Evolutionary conservation across 2,797 vertebrate genomes (phyloP), one percentile per base, ranked within the genome.

Genomic region (Microtus obscurus): DNA sequence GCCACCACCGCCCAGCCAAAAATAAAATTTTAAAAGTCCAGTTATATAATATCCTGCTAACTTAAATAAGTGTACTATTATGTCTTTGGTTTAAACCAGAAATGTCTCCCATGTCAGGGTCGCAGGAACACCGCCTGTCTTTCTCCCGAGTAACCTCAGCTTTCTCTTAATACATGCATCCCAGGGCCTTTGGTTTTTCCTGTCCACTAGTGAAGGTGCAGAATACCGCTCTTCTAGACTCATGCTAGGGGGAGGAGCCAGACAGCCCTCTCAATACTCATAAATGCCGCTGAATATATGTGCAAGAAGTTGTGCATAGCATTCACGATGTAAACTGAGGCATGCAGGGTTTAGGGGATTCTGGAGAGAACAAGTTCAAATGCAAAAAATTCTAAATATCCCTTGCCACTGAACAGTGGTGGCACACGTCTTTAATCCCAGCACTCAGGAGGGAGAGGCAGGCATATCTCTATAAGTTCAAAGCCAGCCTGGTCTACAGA

Each of bases 1-100:
- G n/a, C n/a, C n/a, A n/a, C n/a, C n/a, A n/a, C n/a, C n/a, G n/a
- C n/a, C n/a, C n/a, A n/a, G n/a, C n/a, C 89, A 90, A 97, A 97
- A 63, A 6, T 56, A 6, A 17, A 56, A 56, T 2, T 56, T 56
- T 21, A 21, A 56, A 63, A 63, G 11, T 78, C 92, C 83, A 23
- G 65, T 92, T 97, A 93, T 96, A 91, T 93, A 98, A 97, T 93
- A 96, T 93, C 97, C 90, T 97, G 74, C 96, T 97, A 98, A 98
- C 94, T 97, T 97, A 17, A 98, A 97, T 95, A 97, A 97, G 91
- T 78, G 90, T 31, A 91, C 95, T 88, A 87, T 81, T 83, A 91
- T 81, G 74, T 87, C 94, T 98, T 97, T 96, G 96, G 96, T 92
- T 96, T 97, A 96, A 97, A 93, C 94, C 96, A 97, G 96, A 97